Conservation (phyloP, 2,113 vertebrate species). For the Cynopterus brachyotis region DNA sequence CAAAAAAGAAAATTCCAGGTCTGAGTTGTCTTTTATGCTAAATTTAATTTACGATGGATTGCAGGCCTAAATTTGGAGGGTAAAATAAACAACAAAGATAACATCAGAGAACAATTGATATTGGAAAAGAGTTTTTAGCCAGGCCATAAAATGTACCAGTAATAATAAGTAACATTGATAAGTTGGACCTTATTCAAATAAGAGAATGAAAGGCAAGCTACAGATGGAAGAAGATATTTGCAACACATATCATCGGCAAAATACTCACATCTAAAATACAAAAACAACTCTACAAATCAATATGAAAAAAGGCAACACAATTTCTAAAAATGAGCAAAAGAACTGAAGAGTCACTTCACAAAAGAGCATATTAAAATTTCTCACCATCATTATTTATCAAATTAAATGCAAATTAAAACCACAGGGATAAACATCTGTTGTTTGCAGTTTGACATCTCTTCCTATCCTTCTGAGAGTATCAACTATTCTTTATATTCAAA, state of each 20-base stretch:
- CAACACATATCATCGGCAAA: constrained; percentile 14
- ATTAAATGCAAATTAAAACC: constrained; percentile 31
- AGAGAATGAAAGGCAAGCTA: neutral
- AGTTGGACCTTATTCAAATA: neutral
- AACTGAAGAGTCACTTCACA: neutral
- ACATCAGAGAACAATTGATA: neutral
- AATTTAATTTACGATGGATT: neutral
- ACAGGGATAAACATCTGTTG: constrained; percentile 9
- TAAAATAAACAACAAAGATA: neutral
- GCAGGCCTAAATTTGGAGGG: neutral
- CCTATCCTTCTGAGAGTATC: neutral
- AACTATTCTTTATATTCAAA: neutral
- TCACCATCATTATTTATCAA: neutral
- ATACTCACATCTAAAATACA: constrained; percentile 10
- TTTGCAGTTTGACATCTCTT: constrained; percentile 16
- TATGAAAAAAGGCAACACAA: neutral
- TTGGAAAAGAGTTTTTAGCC: constrained; percentile 24
- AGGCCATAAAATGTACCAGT: neutral
- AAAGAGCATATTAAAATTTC: constrained; percentile 30
- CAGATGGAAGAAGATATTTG: constrained; percentile 7
- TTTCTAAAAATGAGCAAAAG: constrained; percentile 27
- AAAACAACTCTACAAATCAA: neutral
- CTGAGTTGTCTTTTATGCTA: neutral
- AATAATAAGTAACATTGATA: neutral
- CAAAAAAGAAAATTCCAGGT: neutral